These are phyloP conservation scores for Morpho deidamia DNA, from an alignment of 2,888 invertebrate genomes.

Conservation along the genomic window DNA sequence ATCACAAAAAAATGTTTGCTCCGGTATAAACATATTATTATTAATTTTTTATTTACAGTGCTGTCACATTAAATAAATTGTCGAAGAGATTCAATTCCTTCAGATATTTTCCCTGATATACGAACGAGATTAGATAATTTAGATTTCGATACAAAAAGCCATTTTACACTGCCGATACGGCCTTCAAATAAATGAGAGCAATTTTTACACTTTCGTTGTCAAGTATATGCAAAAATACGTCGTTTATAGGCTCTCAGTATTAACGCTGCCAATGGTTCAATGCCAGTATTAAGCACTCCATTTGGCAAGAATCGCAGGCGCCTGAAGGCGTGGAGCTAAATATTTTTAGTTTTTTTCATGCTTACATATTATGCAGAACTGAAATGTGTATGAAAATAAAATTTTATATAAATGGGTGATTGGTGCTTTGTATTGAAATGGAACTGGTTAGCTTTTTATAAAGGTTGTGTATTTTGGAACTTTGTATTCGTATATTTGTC, in stretches of 20 bases:
- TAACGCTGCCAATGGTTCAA: conserved; percentile 50
- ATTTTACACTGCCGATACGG: conserved; percentile 34
- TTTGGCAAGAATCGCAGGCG: conserved; percentile 58
- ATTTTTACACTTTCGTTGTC: conserved; percentile 33
- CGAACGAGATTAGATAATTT: conserved; percentile 59
- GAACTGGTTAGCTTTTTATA: conserved; percentile 15
- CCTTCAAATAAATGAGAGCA: conserved; percentile 48
- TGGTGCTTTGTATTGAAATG: conserved; percentile 19
- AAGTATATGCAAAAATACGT: conserved; percentile 21
- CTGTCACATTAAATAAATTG: too few species aligned
- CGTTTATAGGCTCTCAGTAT: conserved; percentile 22
- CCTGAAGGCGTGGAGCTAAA: conserved; percentile 33
- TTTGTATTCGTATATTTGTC: conserved; percentile 35
- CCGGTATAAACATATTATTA: too few species aligned
- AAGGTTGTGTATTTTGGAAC: conserved; percentile 21
- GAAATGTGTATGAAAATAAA: conserved; percentile 21
- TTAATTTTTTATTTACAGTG: too few species aligned
- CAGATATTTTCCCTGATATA: conserved; percentile 30
- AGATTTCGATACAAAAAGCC: conserved; percentile 58
- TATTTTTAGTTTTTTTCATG: conserved; percentile 23
- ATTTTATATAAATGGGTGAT: conserved; percentile 15
- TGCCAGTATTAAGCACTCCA: conserved; percentile 59
- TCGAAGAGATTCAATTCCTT: too few species aligned
- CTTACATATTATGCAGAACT: conserved; percentile 21
- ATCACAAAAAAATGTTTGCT: too few species aligned